Evolutionary conservation across 2,888 invertebrate species (phyloP).

Genomic region (Sepiola atlantica): DNA sequence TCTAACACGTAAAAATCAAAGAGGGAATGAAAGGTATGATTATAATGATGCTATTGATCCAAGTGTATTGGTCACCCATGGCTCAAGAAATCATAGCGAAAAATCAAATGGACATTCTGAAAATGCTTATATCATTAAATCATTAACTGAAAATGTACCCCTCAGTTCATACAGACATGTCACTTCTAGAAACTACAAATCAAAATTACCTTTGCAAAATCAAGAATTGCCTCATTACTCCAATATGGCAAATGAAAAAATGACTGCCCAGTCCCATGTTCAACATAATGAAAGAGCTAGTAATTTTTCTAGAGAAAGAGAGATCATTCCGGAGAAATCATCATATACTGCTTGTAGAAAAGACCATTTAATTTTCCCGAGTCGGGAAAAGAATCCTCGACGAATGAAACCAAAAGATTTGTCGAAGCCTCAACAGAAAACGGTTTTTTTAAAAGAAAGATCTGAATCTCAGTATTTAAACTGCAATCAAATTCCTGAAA

Average conservation of each 20-base stretch:
- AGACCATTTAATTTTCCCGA: background rate
- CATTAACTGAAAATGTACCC: background rate
- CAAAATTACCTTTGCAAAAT: background rate
- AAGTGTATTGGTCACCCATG: background rate
- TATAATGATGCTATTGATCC: background rate
- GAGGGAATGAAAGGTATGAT: background rate
- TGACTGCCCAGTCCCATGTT: background rate
- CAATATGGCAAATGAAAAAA: background rate
- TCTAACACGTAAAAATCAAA: background rate
- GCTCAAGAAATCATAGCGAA: background rate
- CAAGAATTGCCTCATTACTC: background rate
- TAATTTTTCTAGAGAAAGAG: background rate
- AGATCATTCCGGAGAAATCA: background rate
- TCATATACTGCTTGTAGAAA: background rate
- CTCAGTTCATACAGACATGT: background rate
- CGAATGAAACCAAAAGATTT: background rate
- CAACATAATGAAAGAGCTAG: background rate
- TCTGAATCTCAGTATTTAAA: background rate
- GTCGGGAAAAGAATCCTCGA: background rate
- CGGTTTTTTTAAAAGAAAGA: background rate
- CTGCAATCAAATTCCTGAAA: background rate
- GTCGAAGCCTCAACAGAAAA: background rate
- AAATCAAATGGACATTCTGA: background rate
- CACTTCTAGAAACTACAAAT: background rate
- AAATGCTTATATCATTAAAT: background rate